A percentile compares a stretch with the other conserved stretches of the same genome.
Conservation (phyloP, 2,797 vertebrate genomes). For the Avahi laniger region DNA sequence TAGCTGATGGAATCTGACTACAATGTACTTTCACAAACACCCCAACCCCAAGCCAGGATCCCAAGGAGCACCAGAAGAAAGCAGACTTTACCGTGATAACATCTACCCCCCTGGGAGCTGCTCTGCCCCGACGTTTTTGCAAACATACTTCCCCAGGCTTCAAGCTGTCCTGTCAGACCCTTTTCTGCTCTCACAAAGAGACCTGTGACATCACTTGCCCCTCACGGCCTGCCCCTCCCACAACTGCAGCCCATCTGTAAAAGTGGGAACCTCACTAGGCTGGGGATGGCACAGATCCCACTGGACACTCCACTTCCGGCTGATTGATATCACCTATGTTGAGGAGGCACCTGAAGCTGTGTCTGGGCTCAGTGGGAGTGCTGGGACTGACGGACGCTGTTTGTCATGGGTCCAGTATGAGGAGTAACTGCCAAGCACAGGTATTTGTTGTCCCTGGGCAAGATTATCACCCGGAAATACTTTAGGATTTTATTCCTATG, state of each 20-base stretch:
- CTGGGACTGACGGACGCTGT: not conserved
- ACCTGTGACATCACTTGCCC: conserved; percentile 66
- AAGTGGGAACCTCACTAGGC: not conserved
- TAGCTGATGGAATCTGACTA: not conserved
- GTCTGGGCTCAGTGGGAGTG: not conserved
- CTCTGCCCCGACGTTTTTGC: not conserved
- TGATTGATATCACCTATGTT: not conserved
- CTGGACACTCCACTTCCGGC: not conserved
- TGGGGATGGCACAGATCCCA: not conserved
- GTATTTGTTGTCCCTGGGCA: not conserved
- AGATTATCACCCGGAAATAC: not conserved
- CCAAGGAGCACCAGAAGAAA: not conserved
- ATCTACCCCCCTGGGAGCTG: not conserved
- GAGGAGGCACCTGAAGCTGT: not conserved
- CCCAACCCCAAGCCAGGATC: not conserved
- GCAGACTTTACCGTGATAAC: conserved; percentile 35
- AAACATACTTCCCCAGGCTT: not conserved
- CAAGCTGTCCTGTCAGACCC: not conserved
- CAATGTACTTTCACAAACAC: not conserved
- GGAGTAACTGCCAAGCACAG: not conserved
- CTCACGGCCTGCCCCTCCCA: conserved; percentile 21
- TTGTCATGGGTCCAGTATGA: not conserved
- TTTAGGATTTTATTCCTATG: not conserved
- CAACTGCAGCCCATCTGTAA: not conserved
- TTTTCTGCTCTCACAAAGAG: conserved; percentile 67